phyloP scores from a whole-genome alignment of 2,113 vertebrate species.

The Sakesphorus luctuosus region DNA sequence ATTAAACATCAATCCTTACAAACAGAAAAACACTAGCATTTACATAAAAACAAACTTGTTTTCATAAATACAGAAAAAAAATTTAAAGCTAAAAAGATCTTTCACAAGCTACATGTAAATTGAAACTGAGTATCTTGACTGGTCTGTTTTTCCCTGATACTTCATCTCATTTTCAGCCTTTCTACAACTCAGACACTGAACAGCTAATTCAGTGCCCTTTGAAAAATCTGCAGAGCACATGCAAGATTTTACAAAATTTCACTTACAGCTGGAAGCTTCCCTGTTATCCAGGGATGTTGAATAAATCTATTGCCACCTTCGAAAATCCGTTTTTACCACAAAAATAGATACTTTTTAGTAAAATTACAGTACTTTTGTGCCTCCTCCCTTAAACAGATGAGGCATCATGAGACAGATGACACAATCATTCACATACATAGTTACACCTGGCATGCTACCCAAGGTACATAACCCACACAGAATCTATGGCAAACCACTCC shows the following conservation, averaged over 20 bases:
- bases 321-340: neutral
- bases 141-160: neutral
- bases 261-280: neutral
- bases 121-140: neutral
- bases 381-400: neutral
- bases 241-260: neutral
- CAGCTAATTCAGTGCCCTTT: neutral
- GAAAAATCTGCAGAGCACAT: neutral
- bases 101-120: neutral
- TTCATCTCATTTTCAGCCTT: neutral
- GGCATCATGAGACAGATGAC: neutral
- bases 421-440: neutral
- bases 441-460: neutral
- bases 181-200: neutral
- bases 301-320: neutral
- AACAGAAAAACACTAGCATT: neutral
- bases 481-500: neutral
- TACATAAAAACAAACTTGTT: neutral
- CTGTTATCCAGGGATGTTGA: neutral
- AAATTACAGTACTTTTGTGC: neutral
- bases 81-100: neutral
- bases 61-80: neutral
- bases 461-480: fast-evolving
- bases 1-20: neutral
- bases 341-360: neutral